Evolutionary conservation across 1,140 invertebrate species (phyloP).

Genomic region (Pseudobourletiella spinata): DNA sequence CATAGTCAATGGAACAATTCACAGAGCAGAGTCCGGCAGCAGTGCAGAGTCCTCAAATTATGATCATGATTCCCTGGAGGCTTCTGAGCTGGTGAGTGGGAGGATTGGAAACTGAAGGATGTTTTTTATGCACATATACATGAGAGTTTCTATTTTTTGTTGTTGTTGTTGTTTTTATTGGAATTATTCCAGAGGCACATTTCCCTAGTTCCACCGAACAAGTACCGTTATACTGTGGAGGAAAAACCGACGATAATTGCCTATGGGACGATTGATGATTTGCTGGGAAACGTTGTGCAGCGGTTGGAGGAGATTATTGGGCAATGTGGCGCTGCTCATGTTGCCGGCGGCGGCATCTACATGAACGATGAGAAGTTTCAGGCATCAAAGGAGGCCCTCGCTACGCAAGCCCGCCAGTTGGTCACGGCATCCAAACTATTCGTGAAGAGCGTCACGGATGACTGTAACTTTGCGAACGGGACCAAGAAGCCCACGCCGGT

Average conservation of each 20-base stretch:
- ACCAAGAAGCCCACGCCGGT: conserved; percentile 17
- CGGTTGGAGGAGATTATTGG: conserved; percentile 57
- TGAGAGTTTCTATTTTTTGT: background rate
- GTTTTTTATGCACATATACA: too few relatives aligned
- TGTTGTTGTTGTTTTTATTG: background rate
- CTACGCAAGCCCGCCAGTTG: conserved; percentile 64
- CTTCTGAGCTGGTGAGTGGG: background rate
- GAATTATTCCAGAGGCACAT: conserved; percentile 2
- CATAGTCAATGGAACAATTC: background rate
- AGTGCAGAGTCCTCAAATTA: background rate
- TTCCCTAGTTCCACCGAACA: background rate
- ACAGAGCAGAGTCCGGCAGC: background rate
- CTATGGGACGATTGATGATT: conserved; percentile 55
- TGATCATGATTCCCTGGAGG: background rate
- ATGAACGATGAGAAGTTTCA: conserved; percentile 64
- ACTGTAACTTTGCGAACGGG: conserved; percentile 23
- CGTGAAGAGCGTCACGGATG: conserved; percentile 64
- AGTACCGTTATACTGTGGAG: background rate
- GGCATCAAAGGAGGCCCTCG: conserved; percentile 66
- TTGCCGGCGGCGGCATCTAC: conserved; percentile 56
- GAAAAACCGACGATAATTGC: conserved; percentile 41
- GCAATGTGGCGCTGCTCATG: conserved; percentile 56
- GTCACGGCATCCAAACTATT: conserved; percentile 73
- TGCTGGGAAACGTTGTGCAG: conserved; percentile 53
- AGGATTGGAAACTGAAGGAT: too few relatives aligned